phyloP scores from a whole-genome alignment of 2,113 vertebrate species.

The Theristicus caerulescens region DNA sequence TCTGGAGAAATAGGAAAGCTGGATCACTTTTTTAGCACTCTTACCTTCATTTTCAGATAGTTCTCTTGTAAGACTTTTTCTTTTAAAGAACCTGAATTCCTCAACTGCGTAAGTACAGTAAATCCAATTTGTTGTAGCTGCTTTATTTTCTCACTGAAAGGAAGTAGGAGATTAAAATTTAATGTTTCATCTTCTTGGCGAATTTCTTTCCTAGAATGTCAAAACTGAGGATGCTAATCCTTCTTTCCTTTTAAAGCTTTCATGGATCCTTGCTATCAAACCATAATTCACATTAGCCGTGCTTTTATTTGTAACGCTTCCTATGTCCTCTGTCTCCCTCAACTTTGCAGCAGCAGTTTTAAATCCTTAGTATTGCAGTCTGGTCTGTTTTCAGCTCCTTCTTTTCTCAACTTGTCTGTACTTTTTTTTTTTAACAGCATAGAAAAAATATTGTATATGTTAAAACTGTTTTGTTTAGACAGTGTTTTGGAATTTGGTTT shows the following conservation, averaged over 20 bases:
- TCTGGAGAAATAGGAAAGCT: background rate
- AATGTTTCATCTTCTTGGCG: background rate
- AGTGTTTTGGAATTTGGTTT: background rate
- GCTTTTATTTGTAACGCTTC: background rate
- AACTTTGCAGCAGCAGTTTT: background rate
- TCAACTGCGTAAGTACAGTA: background rate
- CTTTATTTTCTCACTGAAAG: conserved; percentile 22
- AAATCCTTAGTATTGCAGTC: background rate
- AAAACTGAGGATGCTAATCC: conserved; percentile 5
- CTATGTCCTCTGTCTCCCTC: background rate
- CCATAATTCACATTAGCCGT: background rate
- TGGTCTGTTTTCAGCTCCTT: background rate
- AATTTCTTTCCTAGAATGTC: background rate
- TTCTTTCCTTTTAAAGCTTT: conserved; percentile 3
- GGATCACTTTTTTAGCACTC: background rate
- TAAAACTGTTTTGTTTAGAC: background rate
- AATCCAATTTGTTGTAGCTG: conserved; percentile 16
- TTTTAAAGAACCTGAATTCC: background rate
- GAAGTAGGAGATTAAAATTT: background rate
- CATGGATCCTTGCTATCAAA: background rate
- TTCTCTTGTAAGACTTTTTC: background rate
- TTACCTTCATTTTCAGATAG: background rate
- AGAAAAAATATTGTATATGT: background rate
- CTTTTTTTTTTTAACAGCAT: background rate
- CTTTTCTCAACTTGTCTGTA: background rate